Evolutionary conservation across 2,888 invertebrate genomes (phyloP).

Genomic region (Andrena hattorfiana): DNA sequence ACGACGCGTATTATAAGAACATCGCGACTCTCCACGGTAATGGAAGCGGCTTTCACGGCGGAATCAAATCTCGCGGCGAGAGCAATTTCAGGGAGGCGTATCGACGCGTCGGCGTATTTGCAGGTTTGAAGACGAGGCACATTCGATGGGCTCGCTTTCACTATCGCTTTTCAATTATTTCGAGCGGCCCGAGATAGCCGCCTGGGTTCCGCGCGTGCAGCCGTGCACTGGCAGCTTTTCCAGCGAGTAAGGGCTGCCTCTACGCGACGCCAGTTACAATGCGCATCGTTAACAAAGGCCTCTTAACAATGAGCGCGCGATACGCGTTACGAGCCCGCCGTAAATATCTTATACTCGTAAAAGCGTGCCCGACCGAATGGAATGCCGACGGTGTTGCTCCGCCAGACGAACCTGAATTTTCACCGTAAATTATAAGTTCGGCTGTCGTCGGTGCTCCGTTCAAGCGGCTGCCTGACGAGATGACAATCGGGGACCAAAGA

Average conservation of each 20-base stretch:
- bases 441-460: slow-evolving; percentile 6
- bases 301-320: slow-evolving; percentile 14
- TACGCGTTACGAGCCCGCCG: slow-evolving; percentile 11
- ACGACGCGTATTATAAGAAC: slow-evolving; percentile 21
- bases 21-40: not conserved
- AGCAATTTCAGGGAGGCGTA: not conserved
- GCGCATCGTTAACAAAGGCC: slow-evolving; percentile 31
- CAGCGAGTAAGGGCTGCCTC: slow-evolving; percentile 7
- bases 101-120: slow-evolving; percentile 1
- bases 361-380: slow-evolving; percentile 22
- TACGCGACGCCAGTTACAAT: not conserved
- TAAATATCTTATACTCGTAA: slow-evolving; percentile 47
- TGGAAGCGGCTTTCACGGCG: not conserved
- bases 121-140: slow-evolving; percentile 6
- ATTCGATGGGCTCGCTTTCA: not conserved
- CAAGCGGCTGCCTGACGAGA: slow-evolving; percentile 6
- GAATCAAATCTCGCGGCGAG: not conserved
- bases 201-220: not conserved
- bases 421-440: slow-evolving; percentile 32
- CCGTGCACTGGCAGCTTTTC: not conserved
- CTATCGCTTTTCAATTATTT: slow-evolving; percentile 53
- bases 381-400: not conserved
- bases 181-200: slow-evolving; percentile 14
- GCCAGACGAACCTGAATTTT: slow-evolving; percentile 17
- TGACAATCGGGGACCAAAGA: slow-evolving; percentile 1